These are phyloP conservation scores for Polyommatus icarus DNA, from an alignment of 2,888 invertebrate species.

Conservation along the genomic window DNA sequence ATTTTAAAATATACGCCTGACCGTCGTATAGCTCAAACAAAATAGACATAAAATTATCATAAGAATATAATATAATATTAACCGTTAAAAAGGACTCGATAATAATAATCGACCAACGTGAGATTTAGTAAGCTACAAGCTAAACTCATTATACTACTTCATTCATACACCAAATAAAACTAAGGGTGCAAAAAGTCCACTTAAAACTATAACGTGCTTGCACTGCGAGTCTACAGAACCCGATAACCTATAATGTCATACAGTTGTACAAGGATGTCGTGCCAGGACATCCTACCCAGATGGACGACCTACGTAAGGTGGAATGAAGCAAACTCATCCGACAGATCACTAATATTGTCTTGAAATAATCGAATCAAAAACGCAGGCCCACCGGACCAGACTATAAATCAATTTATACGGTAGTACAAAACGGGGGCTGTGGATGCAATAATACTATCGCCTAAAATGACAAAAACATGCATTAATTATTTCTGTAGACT, in stretches of 20 bases:
- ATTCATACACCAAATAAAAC: conserved; percentile 53
- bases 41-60: conserved; percentile 1
- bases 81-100: not conserved
- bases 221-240: not conserved
- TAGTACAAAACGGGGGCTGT: too few relatives aligned
- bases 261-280: not conserved
- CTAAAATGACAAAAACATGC: too few relatives aligned
- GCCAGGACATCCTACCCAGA: not conserved
- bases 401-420: too few relatives aligned
- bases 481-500: too few relatives aligned
- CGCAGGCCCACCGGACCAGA: too few relatives aligned
- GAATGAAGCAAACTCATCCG: not conserved
- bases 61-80: not conserved
- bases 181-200: conserved; percentile 65
- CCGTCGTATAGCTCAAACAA: not conserved
- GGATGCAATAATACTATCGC: too few relatives aligned
- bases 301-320: not conserved
- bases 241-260: not conserved
- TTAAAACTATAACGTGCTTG: conserved; percentile 53
- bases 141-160: conserved; percentile 37
- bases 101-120: conserved; percentile 26
- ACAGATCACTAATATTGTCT: too few relatives aligned
- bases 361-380: too few relatives aligned
- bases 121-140: conserved; percentile 32
- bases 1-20: not conserved